Base-by-base conservation (phyloP, 2,797 vertebrate species). In the Passerculus sandwichensis region DNA sequence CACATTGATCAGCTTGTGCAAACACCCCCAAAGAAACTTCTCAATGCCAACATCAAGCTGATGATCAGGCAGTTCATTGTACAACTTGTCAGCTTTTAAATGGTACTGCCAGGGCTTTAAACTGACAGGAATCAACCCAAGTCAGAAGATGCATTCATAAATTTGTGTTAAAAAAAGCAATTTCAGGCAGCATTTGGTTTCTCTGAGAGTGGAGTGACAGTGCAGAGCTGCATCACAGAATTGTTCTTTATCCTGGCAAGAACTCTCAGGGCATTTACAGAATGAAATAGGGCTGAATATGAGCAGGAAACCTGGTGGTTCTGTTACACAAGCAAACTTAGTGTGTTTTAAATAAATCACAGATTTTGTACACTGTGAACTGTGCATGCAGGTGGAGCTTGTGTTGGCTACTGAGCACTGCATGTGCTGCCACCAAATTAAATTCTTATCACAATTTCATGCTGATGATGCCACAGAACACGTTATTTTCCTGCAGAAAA, bases 401-500 rank as follows among this genome's bases (percentile, higher is more conserved):
- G 10, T 1, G 6, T 0, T 40, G 45, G 66, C 40, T 9, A 0
- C 40, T 74, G 30, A 89, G 44, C 62, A 53, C 85, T 93, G 93
- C 96, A 92, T 87, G 48, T 87, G 90, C 95, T 97, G 91, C 61
- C 96, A 96, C 80, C 96, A 95, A 80, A 93, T 94, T 73, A 93
- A 93, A 90, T 96, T 96, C 93, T 93, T 89, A 96, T 85, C 97
- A 92, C 87, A 94, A 86, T 96, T 93, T 95, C 95, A 89, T 85
- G 95, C 91, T 96, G 96, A 91, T 97, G 94, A 92, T 94, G 88
- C 94, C 96, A 93, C 6, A 93, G 94, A 96, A 94, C 85, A 94
- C 88, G 72, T 89, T 75, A 18, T 81, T 96, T 97, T 93, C 93
- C 96, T 92, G 11, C 83, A 96, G 94, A 96, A 90, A 78, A 97